These are phyloP conservation scores for Phymorhynchus buccinoides DNA, from an alignment of 1,140 invertebrate genomes.

Conservation along the genomic window DNA sequence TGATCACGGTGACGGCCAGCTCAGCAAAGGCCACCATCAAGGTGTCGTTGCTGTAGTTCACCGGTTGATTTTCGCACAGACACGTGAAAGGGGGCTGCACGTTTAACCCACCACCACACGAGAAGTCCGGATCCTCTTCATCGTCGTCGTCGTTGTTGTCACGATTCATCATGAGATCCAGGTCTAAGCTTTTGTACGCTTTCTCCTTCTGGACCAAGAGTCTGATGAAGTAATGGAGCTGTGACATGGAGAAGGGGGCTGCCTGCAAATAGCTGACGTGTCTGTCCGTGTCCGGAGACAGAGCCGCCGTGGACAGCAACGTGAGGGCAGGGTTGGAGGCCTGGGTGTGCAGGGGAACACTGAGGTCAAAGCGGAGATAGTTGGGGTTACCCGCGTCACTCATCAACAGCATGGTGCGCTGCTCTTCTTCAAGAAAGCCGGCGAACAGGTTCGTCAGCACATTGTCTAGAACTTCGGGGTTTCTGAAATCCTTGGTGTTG, in stretches of 20 bases:
- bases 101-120: background rate
- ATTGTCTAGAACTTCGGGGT: slow-evolving; percentile 1
- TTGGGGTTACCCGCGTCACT: slow-evolving; percentile 12
- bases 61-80: slow-evolving; percentile 21
- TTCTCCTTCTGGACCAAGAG: background rate
- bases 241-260: background rate
- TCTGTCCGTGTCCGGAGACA: background rate
- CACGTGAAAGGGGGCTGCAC: slow-evolving; percentile 29
- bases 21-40: slow-evolving; percentile 27
- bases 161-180: background rate
- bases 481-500: slow-evolving; percentile 25
- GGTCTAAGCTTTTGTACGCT: background rate
- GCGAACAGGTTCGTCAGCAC: slow-evolving; percentile 15
- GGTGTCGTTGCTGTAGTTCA: slow-evolving; percentile 25
- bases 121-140: background rate
- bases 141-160: no score
- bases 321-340: slow-evolving; percentile 17
- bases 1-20: background rate
- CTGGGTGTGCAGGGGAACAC: slow-evolving; percentile 7
- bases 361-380: slow-evolving; percentile 22
- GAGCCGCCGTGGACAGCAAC: background rate
- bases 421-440: background rate
- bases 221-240: slow-evolving; percentile 6
- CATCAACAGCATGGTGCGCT: background rate
- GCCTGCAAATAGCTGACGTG: no score